These are phyloP conservation scores for Melangyna quadrimaculata DNA, from an alignment of 2,888 invertebrate species.

Conservation along the genomic window DNA sequence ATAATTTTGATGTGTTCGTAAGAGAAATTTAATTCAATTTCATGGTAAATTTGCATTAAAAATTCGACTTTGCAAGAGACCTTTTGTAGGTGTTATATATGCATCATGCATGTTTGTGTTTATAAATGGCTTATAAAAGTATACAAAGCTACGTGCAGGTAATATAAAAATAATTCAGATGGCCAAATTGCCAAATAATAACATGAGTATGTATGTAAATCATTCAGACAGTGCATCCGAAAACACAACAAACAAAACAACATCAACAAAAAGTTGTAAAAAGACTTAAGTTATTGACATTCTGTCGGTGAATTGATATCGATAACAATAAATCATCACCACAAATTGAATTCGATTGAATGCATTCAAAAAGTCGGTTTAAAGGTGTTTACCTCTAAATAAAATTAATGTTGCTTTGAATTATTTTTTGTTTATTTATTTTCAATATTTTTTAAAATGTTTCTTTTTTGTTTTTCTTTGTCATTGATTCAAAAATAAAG, in stretches of 20 bases:
- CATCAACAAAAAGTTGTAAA: not conserved
- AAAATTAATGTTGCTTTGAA: not conserved
- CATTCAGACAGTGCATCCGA: not conserved
- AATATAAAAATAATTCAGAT: constrained; percentile 11
- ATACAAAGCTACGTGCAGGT: not conserved
- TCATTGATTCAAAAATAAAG: not conserved
- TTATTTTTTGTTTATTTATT: not conserved
- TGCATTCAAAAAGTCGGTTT: constrained; percentile 1
- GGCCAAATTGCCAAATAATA: constrained; percentile 14
- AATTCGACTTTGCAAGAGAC: not conserved
- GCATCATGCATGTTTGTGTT: not conserved
- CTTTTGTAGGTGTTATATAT: too few species aligned
- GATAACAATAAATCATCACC: constrained; percentile 21
- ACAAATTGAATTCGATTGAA: not conserved
- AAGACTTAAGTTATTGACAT: constrained; percentile 1
- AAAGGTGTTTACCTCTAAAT: constrained; percentile 44
- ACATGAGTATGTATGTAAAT: too few species aligned
- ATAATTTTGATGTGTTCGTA: too few species aligned
- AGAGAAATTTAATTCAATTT: constrained; percentile 15
- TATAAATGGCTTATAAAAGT: not conserved
- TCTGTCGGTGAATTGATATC: constrained; percentile 1
- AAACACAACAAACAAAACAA: not conserved
- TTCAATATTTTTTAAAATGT: not conserved
- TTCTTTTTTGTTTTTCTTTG: not conserved
- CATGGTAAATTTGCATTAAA: not conserved